Evolutionary conservation across 2,888 invertebrate species (phyloP).

Genomic region (Diaphora mendica): DNA sequence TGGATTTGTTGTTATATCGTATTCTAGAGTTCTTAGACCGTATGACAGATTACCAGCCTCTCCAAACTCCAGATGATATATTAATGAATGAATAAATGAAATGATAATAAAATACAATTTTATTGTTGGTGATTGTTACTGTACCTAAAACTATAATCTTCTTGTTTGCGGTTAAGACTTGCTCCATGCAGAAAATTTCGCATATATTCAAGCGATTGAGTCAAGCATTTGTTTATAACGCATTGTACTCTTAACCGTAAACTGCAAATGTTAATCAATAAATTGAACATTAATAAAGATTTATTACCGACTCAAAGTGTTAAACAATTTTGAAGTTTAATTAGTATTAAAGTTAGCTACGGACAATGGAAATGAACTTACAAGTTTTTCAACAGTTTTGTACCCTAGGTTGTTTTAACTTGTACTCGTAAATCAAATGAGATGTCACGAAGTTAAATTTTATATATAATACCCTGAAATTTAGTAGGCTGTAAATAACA

Average conservation of each 20-base stretch:
- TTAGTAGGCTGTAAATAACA: not conserved
- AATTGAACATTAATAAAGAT: constrained; percentile 25
- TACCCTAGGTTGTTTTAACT: not conserved
- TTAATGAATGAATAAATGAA: too few species aligned
- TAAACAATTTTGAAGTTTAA: constrained; percentile 26
- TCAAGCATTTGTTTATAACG: constrained; percentile 2
- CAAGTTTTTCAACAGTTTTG: constrained; percentile 4
- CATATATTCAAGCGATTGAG: not conserved
- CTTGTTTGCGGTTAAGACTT: not conserved
- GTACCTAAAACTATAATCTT: too few species aligned
- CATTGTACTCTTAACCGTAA: constrained; percentile 10
- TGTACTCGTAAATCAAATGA: not conserved
- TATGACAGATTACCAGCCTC: too few species aligned
- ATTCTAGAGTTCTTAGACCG: too few species aligned
- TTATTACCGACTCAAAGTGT: constrained; percentile 25
- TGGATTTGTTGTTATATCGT: too few species aligned
- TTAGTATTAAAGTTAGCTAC: constrained; percentile 17
- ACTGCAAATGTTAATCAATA: constrained; percentile 29
- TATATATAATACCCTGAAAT: not conserved
- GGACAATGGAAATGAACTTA: not conserved
- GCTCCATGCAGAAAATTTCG: not conserved
- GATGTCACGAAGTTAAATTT: not conserved
- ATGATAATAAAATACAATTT: too few species aligned
- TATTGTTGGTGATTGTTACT: too few species aligned
- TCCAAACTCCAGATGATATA: too few species aligned